Evolutionary conservation across 2,888 invertebrate genomes (phyloP).

Genomic region (Drosophila anomalata): DNA sequence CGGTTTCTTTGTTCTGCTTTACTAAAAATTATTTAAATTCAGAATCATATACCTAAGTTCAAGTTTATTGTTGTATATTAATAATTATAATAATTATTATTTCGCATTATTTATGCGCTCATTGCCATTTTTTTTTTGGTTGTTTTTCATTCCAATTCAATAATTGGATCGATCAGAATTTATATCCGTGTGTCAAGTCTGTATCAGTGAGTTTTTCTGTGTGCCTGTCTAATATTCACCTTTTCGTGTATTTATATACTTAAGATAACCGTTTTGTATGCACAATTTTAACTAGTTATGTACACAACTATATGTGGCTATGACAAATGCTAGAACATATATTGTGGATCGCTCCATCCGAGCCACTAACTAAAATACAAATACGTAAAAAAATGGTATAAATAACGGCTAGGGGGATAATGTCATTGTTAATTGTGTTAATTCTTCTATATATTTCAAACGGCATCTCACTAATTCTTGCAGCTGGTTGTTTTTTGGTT

Average conservation of each 20-base stretch:
- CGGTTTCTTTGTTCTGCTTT: conserved; percentile 54
- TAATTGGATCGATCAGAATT: conserved; percentile 37
- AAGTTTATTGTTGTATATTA: conserved; percentile 76
- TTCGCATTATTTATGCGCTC: conserved; percentile 41
- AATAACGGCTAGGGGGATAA: conserved; percentile 33
- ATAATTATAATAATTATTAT: conserved; percentile 57
- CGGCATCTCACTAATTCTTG: conserved; percentile 55
- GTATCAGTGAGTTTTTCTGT: conserved; percentile 26
- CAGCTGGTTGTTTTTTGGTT: conserved; percentile 30
- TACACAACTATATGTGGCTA: conserved; percentile 79
- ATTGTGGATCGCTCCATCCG: conserved; percentile 30
- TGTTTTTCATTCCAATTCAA: neutral
- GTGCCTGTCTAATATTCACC: conserved; percentile 62
- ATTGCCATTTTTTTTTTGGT: conserved; percentile 39
- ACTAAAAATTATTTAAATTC: conserved; percentile 81
- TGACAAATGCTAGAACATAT: conserved; percentile 70
- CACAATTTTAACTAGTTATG: conserved; percentile 73
- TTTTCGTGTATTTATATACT: conserved; percentile 57
- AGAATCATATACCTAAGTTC: conserved; percentile 76
- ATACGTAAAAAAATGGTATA: conserved; percentile 48
- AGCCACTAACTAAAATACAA: conserved; percentile 45
- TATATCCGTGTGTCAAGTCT: conserved; percentile 19
- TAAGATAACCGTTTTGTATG: conserved; percentile 62
- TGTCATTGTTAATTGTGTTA: conserved; percentile 50
- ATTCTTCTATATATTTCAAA: conserved; percentile 59